Evolutionary conservation across 2,888 invertebrate genomes (phyloP), one percentile per base, ranked within the genome.

Genomic region (Proisotoma minuta): DNA sequence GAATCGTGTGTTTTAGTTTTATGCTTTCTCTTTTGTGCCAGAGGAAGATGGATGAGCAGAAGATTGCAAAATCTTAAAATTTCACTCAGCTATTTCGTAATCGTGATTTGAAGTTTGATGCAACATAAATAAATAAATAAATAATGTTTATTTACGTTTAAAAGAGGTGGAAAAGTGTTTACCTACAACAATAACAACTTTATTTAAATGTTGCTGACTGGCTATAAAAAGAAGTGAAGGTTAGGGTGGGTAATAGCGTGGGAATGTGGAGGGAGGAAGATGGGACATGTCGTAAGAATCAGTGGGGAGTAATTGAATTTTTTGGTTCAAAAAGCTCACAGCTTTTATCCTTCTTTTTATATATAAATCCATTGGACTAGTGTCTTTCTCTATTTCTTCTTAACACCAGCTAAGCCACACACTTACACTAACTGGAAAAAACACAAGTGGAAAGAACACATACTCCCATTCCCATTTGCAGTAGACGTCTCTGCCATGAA

Each of bases 291-390:
- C 34, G n/a, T 39, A 54, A 39, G 54, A 54, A 54, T 54, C 54
- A 54, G 54, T 39, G 24, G 54, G 54, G 54, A 54, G 54, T 54
- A 54, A 54, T 54, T 54, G 54, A 54, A 54, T 54, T 54, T 54
- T 27, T 54, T 54, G 54, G 54, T 39, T 54, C 54, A 39, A 34
- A 54, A 54, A 34, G 39, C 54, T 54, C 24, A 15, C 34, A 34
- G 34, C 34, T 34, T 34, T 34, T 34, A 8, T 15, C 34, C 8
- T 34, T 34, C 15, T 34, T 34, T 34, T 34, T 34, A 34, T 34
- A 10, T 34, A 34, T 34, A 10, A 8, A 10, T 15, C 15, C 34
- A 10, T 34, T 10, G 8, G 8, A 8, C 34, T 34, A 8, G 34
- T 34, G 34, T 34, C 34, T 8, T 34, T 34, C 34, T 34, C 8